Conservation (phyloP, 2,113 vertebrate species). For the Dinomys branickii region DNA sequence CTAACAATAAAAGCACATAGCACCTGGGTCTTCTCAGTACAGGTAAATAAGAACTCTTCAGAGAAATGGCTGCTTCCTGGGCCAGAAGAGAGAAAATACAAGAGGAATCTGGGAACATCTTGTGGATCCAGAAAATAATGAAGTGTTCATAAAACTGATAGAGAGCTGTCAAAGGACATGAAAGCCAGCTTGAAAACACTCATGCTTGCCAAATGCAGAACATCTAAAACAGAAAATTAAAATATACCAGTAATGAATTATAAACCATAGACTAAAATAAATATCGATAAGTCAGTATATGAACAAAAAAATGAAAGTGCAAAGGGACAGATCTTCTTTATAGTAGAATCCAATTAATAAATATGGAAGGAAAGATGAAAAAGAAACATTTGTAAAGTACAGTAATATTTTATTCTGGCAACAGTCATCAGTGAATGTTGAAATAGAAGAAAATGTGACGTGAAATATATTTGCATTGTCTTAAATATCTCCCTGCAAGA, state of each 20-base stretch:
- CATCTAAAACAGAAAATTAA: background rate
- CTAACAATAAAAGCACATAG: background rate
- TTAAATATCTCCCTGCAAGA: background rate
- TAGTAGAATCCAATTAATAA: background rate
- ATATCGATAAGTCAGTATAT: background rate
- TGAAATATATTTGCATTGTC: background rate
- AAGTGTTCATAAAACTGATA: background rate
- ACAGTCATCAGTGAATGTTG: background rate
- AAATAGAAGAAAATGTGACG: background rate
- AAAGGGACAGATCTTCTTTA: background rate
- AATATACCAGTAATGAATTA: background rate
- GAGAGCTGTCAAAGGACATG: background rate
- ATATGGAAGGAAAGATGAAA: background rate
- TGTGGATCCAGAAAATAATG: background rate
- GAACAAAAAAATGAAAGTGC: background rate
- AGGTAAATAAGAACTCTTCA: background rate
- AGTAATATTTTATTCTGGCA: background rate
- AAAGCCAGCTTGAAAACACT: background rate
- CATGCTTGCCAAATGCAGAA: background rate
- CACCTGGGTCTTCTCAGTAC: background rate
- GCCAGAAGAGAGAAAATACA: background rate
- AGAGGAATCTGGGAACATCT: background rate
- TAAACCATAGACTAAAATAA: background rate
- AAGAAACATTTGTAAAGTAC: background rate
- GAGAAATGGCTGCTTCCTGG: background rate